Evolutionary conservation across 2,113 vertebrate genomes (phyloP).

Genomic region (Paraplagusia blochii): DNA sequence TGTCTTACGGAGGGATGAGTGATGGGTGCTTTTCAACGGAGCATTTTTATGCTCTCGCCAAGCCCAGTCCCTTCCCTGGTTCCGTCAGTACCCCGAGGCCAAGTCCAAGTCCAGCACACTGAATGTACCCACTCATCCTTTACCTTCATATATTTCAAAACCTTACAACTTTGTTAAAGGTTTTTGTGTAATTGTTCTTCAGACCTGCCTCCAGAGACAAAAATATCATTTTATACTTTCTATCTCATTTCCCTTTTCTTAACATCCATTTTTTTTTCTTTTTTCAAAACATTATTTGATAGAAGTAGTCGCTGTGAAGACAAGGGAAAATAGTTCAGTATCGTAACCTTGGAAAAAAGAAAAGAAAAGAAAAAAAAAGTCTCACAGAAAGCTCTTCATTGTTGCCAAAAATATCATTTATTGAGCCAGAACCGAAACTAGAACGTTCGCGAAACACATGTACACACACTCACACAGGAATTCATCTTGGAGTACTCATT

Average conservation of each 20-base stretch:
- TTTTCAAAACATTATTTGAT: constrained; percentile 56
- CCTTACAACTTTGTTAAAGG: constrained; percentile 58
- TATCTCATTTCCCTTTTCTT: constrained; percentile 50
- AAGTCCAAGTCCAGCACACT: constrained; percentile 73
- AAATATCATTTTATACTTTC: constrained; percentile 63
- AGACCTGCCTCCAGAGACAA: constrained; percentile 54
- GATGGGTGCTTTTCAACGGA: constrained; percentile 50
- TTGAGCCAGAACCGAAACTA: constrained; percentile 77
- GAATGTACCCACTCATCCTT: constrained; percentile 65
- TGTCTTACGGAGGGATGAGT: constrained; percentile 46
- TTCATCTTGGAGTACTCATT: constrained; percentile 71
- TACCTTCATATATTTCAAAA: constrained; percentile 64
- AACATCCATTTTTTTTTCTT: constrained; percentile 47
- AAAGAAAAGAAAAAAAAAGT: constrained; percentile 56
- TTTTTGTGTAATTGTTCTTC: constrained; percentile 60
- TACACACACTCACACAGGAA: constrained; percentile 33
- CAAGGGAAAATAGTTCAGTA: constrained; percentile 57
- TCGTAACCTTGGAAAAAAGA: too few species aligned
- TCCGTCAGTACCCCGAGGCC: constrained; percentile 62
- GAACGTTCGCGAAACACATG: constrained; percentile 56
- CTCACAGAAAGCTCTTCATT: constrained; percentile 73
- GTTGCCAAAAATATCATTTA: constrained; percentile 81
- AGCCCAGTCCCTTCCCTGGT: constrained; percentile 28
- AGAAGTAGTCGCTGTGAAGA: constrained; percentile 65
- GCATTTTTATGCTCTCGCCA: constrained; percentile 37